These are phyloP conservation scores for Aeoliscus strigatus DNA, from an alignment of 2,797 vertebrate species.

Conservation along the genomic window DNA sequence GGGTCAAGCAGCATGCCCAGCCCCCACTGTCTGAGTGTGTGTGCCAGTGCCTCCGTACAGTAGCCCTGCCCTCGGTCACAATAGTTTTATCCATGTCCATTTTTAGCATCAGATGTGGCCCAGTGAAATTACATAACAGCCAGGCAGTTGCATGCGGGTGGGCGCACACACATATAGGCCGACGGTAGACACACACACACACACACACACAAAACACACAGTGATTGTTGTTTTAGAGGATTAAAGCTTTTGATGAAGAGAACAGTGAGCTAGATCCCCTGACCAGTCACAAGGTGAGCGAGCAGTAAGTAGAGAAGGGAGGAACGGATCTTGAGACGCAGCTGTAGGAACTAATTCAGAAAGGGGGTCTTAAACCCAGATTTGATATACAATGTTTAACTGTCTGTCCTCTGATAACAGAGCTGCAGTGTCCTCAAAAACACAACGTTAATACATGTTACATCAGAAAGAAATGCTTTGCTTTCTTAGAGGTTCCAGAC, in stretches of 20 bases:
- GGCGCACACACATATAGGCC: constrained; percentile 43
- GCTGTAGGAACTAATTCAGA: too few species aligned
- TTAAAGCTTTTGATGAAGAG: constrained; percentile 59
- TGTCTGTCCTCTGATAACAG: too few species aligned
- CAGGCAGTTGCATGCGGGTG: constrained; percentile 51
- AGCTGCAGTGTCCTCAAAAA: too few species aligned
- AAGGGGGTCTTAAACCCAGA: too few species aligned
- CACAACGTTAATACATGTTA: too few species aligned
- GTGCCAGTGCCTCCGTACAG: constrained; percentile 35
- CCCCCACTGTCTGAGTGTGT: constrained; percentile 9
- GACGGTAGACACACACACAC: too few species aligned
- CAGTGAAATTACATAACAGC: constrained; percentile 67
- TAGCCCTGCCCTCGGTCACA: constrained; percentile 60
- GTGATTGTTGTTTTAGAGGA: constrained; percentile 72
- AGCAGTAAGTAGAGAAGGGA: constrained; percentile 31
- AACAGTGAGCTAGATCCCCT: constrained; percentile 51
- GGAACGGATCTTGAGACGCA: constrained; percentile 25
- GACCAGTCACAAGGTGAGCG: constrained; percentile 49
- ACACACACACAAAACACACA: too few species aligned
- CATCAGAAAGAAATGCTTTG: too few species aligned
- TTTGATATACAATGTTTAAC: too few species aligned
- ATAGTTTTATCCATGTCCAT: constrained; percentile 74
- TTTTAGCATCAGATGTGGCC: constrained; percentile 74
- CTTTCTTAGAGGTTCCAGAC: too few species aligned
- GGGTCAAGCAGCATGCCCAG: constrained; percentile 38